Base-by-base conservation (phyloP, 2,888 invertebrate genomes). In the Neria commutata region DNA sequence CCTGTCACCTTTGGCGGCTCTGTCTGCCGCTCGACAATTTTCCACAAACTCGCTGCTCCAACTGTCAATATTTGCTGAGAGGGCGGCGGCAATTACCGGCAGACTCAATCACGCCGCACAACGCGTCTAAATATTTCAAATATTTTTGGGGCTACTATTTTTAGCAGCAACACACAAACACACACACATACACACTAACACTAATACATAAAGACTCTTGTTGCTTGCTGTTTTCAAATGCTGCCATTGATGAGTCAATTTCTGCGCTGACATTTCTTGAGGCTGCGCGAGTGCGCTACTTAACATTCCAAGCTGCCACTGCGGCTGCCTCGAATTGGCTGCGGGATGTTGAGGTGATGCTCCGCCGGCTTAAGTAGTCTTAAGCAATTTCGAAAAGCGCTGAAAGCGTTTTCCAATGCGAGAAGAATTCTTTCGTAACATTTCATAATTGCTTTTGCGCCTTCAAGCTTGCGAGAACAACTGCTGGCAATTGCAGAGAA, bases 371-470 rank as follows among this genome's bases (percentile, higher is more conserved):
- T 37, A 37, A 37, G 37, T 37, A 37, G 37, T 37, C 37, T 37
- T 37, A 37, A 37, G 29, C 37, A 37, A 5, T 37, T 37, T 37
- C 37, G n/a, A 37, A 29, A 5, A 11, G 11, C 29, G 29, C 5
- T 11, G n/a, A n/a, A 37, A 14, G n/a, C 37, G n/a, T 37, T 37
- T 10, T 14, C 3, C 14, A 10, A 37, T 37, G 8, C n/a, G 11
- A 29, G 14, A n/a, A 14, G n/a, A 37, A 37, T 37, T 14, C 10
- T 53, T 25, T 29, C 17, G 21, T n/a, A 21, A 45, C 29, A 53
- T 53, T 53, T 53, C 53, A 45, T 53, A 53, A 54, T 54, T 54
- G 54, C 23, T n/a, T n/a, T n/a, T n/a, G n/a, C n/a, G n/a, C n/a
- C n/a, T n/a, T n/a, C n/a, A n/a, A n/a, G n/a, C n/a, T n/a, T n/a